These are phyloP conservation scores for Urocynchramus pylzowi DNA, from an alignment of 2,113 vertebrate genomes.

Conservation along the genomic window DNA sequence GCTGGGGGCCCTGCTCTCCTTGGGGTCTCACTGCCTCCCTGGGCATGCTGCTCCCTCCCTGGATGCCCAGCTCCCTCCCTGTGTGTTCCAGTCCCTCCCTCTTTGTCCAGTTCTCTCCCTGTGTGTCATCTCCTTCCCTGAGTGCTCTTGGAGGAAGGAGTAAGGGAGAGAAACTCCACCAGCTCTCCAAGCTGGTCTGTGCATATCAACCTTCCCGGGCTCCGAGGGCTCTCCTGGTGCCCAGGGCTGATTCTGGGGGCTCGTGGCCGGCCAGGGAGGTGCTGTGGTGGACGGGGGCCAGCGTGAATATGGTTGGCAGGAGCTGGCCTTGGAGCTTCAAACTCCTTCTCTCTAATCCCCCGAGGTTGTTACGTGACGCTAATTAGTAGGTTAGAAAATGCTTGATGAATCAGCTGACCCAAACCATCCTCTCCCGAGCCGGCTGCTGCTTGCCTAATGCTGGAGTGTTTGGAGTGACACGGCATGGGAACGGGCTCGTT, in stretches of 20 bases:
- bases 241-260: not conserved
- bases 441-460: not conserved
- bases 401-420: slow-evolving; percentile 20
- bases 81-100: not conserved
- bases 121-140: not conserved
- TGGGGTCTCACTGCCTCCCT: not conserved
- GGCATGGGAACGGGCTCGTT: slow-evolving; percentile 14
- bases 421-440: not conserved
- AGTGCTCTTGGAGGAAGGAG: not conserved
- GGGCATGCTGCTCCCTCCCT: not conserved
- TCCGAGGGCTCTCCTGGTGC: not conserved
- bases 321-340: not conserved
- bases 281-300: not conserved
- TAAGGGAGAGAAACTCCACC: not conserved
- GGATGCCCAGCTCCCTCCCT: not conserved
- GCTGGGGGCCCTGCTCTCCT: not conserved
- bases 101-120: not conserved
- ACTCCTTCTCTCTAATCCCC: not conserved
- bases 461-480: not conserved
- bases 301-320: not conserved
- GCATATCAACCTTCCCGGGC: not conserved
- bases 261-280: rapidly evolving
- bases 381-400: slow-evolving; percentile 8
- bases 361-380: not conserved
- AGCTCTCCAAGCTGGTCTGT: not conserved